These are phyloP conservation scores for Pseudorasbora parva DNA, from an alignment of 2,113 vertebrate species.

Conservation along the genomic window DNA sequence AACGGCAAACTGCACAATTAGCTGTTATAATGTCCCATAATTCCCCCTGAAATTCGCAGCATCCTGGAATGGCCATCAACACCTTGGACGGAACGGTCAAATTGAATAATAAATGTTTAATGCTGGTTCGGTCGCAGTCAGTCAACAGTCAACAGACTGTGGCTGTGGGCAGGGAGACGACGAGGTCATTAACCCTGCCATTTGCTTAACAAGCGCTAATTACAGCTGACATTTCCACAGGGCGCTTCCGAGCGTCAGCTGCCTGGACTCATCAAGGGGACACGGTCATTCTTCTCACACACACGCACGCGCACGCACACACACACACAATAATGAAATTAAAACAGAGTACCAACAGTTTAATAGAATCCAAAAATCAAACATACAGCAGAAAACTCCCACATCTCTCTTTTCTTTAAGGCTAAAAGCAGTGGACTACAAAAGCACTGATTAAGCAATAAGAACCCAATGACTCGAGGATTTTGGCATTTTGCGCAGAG, in stretches of 20 bases:
- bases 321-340: slow-evolving; percentile 9
- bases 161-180: slow-evolving; percentile 38
- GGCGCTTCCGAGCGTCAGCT: slow-evolving; percentile 40
- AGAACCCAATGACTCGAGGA: slow-evolving; percentile 53
- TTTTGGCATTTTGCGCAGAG: slow-evolving; percentile 58
- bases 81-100: slow-evolving; percentile 20
- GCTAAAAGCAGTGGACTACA: slow-evolving; percentile 66
- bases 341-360: slow-evolving; percentile 61
- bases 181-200: slow-evolving; percentile 58
- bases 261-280: slow-evolving; percentile 38
- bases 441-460: slow-evolving; percentile 60
- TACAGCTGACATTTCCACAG: slow-evolving; percentile 59
- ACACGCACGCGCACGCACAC: background rate
- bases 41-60: slow-evolving; percentile 2
- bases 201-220: slow-evolving; percentile 60
- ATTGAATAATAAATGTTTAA: slow-evolving; percentile 36
- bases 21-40: slow-evolving; percentile 15
- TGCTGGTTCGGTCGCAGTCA: slow-evolving; percentile 31
- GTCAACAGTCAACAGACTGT: slow-evolving; percentile 30
- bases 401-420: slow-evolving; percentile 62
- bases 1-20: background rate
- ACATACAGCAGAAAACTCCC: slow-evolving; percentile 65
- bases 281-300: slow-evolving; percentile 17
- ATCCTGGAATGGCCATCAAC: slow-evolving; percentile 33
- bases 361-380: slow-evolving; percentile 72